These are phyloP conservation scores for Drosophila miranda DNA, from an alignment of 1,140 invertebrate genomes.

Conservation along the genomic window DNA sequence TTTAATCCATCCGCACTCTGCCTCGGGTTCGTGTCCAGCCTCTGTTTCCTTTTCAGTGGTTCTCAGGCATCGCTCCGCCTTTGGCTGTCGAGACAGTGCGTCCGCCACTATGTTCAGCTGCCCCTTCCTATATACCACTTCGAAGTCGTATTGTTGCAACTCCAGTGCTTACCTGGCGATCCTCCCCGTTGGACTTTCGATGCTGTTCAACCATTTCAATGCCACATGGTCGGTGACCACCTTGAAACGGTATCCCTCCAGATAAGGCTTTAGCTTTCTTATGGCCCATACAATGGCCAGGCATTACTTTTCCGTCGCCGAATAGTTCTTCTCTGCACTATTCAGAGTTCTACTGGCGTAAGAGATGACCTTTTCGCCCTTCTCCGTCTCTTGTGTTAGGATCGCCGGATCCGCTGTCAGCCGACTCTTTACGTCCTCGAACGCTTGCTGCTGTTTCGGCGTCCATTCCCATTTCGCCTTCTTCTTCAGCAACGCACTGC, in stretches of 20 bases:
- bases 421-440: too few relatives aligned
- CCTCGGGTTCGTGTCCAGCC: too few relatives aligned
- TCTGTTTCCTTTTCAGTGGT: too few relatives aligned
- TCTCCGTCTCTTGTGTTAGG: slow-evolving; percentile 38
- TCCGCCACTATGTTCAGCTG: too few relatives aligned
- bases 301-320: slow-evolving; percentile 81
- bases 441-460: too few relatives aligned
- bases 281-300: slow-evolving; percentile 81
- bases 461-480: too few relatives aligned
- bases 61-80: too few relatives aligned
- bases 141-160: slow-evolving; percentile 1
- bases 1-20: too few relatives aligned
- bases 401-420: slow-evolving; percentile 14
- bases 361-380: slow-evolving; percentile 55
- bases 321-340: slow-evolving; percentile 81
- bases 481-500: too few relatives aligned
- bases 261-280: neutral
- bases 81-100: too few relatives aligned
- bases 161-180: neutral
- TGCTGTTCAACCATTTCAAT: too few relatives aligned
- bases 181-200: too few relatives aligned
- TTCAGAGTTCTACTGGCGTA: slow-evolving; percentile 81
- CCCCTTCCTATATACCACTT: neutral
- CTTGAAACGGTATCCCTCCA: slow-evolving; percentile 9
- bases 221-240: slow-evolving; percentile 16